These are phyloP conservation scores for Streblospio benedicti DNA, from an alignment of 1,140 invertebrate species.

Conservation along the genomic window DNA sequence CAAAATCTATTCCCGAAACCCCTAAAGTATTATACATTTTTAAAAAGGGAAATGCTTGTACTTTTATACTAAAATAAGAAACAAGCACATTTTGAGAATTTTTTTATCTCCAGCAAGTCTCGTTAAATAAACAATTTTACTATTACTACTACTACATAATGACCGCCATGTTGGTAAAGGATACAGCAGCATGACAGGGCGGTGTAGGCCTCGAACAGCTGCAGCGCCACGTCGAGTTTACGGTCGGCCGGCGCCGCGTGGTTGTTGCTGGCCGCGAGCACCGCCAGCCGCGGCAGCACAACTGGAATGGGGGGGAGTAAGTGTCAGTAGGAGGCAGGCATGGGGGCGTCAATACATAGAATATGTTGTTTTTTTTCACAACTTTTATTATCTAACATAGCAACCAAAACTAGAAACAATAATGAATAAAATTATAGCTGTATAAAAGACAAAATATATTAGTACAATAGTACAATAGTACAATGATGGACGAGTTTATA, in stretches of 20 bases:
- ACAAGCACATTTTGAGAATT: background rate
- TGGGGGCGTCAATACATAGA: too few species aligned
- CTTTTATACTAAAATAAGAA: background rate
- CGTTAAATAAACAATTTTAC: too few species aligned
- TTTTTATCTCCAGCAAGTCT: too few species aligned
- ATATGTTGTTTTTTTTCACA: too few species aligned
- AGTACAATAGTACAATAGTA: too few species aligned
- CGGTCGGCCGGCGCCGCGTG: constrained; percentile 51
- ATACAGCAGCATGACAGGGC: constrained; percentile 57
- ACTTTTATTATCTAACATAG: too few species aligned
- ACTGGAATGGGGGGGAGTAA: constrained; percentile 49
- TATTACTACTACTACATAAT: background rate
- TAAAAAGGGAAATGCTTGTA: background rate
- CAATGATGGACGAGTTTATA: too few species aligned
- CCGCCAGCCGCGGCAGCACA: constrained; percentile 56
- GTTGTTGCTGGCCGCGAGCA: constrained; percentile 52
- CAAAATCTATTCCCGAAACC: background rate
- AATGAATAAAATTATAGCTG: too few species aligned
- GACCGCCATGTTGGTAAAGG: constrained; percentile 26
- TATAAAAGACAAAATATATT: constrained; percentile 2
- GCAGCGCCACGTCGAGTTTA: constrained; percentile 54
- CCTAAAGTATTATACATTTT: background rate
- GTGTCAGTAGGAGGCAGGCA: too few species aligned
- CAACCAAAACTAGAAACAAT: too few species aligned
- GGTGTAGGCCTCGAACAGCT: constrained; percentile 60